Evolutionary conservation across 2,113 vertebrate species (phyloP).

Genomic region (Apeltes quadracus): DNA sequence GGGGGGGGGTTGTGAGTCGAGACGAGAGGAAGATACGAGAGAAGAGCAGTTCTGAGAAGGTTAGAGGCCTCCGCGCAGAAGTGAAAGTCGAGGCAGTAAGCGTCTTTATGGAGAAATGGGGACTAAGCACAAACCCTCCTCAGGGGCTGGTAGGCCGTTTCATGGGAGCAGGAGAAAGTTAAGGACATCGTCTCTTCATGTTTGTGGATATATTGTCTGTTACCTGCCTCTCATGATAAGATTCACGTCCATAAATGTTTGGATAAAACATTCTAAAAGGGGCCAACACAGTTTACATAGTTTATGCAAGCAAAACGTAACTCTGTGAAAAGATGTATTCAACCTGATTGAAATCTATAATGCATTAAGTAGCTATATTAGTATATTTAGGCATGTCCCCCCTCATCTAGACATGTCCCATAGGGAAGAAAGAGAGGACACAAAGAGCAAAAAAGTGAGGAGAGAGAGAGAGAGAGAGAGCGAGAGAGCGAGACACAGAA

Average conservation of each 20-base stretch:
- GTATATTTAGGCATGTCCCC: not conserved
- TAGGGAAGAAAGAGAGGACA: slow-evolving; percentile 10
- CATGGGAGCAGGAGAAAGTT: slow-evolving; percentile 49
- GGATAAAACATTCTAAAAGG: slow-evolving; percentile 8
- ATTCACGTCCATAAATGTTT: not conserved
- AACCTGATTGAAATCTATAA: not conserved
- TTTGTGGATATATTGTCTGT: slow-evolving; percentile 4
- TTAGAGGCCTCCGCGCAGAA: slow-evolving; percentile 55
- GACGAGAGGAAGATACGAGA: slow-evolving; percentile 35
- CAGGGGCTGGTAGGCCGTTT: slow-evolving; percentile 46
- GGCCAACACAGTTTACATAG: not conserved
- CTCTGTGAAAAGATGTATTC: not conserved
- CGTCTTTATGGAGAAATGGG: slow-evolving; percentile 64
- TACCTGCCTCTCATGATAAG: not conserved
- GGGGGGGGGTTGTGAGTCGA: slow-evolving; percentile 18
- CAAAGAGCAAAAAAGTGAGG: not conserved
- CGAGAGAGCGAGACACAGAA: slow-evolving; percentile 46
- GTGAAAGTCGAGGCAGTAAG: slow-evolving; percentile 65
- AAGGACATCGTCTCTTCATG: slow-evolving; percentile 36
- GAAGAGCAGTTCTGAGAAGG: slow-evolving; percentile 34
- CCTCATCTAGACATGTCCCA: not conserved
- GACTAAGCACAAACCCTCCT: slow-evolving; percentile 48
- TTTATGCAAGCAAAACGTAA: not conserved
- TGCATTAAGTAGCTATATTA: not conserved
- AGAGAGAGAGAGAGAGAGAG: slow-evolving; percentile 30